Evolutionary conservation across 2,113 vertebrate genomes (phyloP).

Genomic region (Rhinichthys klamathensis): DNA sequence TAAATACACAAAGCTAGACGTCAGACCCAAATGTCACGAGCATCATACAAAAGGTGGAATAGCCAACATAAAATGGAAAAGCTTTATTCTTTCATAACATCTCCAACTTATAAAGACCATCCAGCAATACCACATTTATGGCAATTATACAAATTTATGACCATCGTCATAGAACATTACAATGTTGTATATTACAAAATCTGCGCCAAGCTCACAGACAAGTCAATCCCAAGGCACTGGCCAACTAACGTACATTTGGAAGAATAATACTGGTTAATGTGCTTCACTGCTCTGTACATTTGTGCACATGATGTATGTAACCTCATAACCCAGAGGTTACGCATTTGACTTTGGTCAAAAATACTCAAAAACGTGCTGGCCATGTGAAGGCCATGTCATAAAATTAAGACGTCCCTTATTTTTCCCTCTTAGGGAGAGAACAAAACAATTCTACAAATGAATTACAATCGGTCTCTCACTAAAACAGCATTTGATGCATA

Average conservation of each 20-base stretch:
- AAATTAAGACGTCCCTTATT: constrained; percentile 40
- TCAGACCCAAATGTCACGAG: background rate
- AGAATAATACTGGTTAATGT: constrained; percentile 51
- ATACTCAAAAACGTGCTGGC: constrained; percentile 44
- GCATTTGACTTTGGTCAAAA: constrained; percentile 38
- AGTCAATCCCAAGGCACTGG: constrained; percentile 53
- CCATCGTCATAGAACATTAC: constrained; percentile 34
- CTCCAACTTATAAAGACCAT: constrained; percentile 53
- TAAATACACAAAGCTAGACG: background rate
- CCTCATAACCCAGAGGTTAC: constrained; percentile 33
- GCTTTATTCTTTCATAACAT: constrained; percentile 56
- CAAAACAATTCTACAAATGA: constrained; percentile 43
- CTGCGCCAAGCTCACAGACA: constrained; percentile 46
- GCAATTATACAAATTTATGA: constrained; percentile 45
- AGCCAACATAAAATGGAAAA: background rate
- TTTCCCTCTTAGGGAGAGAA: constrained; percentile 36
- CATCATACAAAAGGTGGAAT: background rate
- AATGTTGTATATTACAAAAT: constrained; percentile 44
- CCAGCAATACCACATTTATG: constrained; percentile 47
- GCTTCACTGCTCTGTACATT: constrained; percentile 34
- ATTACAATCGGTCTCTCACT: constrained; percentile 46
- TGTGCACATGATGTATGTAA: constrained; percentile 21
- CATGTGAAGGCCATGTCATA: constrained; percentile 57
- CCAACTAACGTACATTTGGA: constrained; percentile 47
- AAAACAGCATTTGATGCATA: constrained; percentile 50